These are phyloP conservation scores for Muscidifurax raptorellus DNA, from an alignment of 1,140 invertebrate genomes.

Conservation along the genomic window DNA sequence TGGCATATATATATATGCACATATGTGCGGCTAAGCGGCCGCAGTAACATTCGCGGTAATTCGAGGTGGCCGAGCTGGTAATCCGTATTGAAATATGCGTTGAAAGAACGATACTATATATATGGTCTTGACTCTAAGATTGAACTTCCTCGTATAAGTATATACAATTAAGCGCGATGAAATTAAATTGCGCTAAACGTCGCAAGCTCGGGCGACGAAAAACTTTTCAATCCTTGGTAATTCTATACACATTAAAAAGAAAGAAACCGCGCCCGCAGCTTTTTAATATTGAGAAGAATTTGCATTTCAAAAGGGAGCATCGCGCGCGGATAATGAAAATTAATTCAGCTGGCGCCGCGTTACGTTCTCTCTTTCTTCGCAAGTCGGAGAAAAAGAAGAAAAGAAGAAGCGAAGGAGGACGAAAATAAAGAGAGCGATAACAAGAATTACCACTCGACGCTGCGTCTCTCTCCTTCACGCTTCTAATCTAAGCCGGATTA, in stretches of 20 bases:
- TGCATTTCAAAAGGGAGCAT: slow-evolving; percentile 8
- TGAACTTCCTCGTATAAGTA: too few species aligned
- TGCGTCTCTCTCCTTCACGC: slow-evolving; percentile 3
- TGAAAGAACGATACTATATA: too few species aligned
- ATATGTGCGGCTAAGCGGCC: too few species aligned
- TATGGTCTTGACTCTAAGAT: too few species aligned
- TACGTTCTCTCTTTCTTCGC: too few species aligned
- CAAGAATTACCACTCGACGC: slow-evolving; percentile 37
- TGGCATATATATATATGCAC: too few species aligned
- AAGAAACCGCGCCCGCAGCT: background rate
- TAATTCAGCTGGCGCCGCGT: background rate
- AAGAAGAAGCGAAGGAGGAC: slow-evolving; percentile 11
- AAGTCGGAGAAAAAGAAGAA: background rate
- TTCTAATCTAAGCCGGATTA: slow-evolving; percentile 34
- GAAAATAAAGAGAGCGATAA: background rate
- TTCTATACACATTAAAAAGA: too few species aligned
- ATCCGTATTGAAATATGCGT: background rate
- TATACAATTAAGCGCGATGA: too few species aligned
- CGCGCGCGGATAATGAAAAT: slow-evolving; percentile 4
- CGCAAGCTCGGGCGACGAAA: too few species aligned
- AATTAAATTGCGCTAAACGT: too few species aligned
- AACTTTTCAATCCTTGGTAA: too few species aligned
- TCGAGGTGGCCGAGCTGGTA: background rate
- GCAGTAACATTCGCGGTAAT: background rate
- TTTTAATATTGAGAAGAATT: background rate